Evolutionary conservation across 2,797 vertebrate species (phyloP).

Genomic region (Xerus rutilus): DNA sequence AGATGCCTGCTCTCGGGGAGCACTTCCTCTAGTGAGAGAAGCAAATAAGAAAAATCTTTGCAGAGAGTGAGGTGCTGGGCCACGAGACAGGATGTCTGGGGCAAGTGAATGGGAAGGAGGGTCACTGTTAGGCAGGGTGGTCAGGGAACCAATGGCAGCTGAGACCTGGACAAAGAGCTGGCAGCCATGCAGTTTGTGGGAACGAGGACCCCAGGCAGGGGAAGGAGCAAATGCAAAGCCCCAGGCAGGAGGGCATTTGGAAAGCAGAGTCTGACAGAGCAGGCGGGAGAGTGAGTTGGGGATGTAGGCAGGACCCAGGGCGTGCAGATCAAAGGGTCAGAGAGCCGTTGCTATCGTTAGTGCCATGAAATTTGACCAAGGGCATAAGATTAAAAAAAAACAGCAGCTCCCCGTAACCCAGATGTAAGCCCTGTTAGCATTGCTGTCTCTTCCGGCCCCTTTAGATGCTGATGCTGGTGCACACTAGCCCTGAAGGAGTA

Average conservation of each 20-base stretch:
- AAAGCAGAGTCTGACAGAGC: no score
- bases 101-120: not conserved
- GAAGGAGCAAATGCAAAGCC: not conserved
- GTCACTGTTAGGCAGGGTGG: no score
- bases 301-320: not conserved
- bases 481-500: not conserved
- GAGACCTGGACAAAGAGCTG: not conserved
- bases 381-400: not conserved
- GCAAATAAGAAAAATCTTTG: not conserved
- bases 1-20: not conserved
- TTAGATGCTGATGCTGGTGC: not conserved
- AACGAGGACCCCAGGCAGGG: not conserved
- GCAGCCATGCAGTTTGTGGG: rapidly evolving
- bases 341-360: not conserved
- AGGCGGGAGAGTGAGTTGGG: not conserved
- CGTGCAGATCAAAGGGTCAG: not conserved
- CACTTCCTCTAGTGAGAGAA: not conserved
- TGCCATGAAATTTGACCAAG: not conserved
- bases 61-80: not conserved
- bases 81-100: not conserved
- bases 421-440: not conserved
- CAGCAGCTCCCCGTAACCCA: not conserved
- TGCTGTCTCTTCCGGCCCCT: not conserved
- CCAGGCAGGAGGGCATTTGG: no score
- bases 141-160: not conserved